These are phyloP conservation scores for Myotis davidii DNA, from an alignment of 2,113 vertebrate species.

Conservation along the genomic window DNA sequence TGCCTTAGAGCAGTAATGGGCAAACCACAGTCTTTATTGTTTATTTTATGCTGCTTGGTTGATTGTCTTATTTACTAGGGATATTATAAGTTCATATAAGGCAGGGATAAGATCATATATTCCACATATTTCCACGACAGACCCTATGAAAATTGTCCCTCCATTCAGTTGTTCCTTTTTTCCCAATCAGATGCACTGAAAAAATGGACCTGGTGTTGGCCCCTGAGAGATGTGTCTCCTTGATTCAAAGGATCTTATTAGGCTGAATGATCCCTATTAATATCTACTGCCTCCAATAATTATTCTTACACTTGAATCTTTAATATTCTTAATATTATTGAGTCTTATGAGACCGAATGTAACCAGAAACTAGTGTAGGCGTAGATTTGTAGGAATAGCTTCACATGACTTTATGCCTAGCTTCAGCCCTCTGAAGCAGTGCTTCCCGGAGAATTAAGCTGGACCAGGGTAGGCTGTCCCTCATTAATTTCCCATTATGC, in stretches of 20 bases:
- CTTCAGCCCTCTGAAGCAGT: not conserved
- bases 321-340: not conserved
- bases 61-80: not conserved
- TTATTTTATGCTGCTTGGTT: not conserved
- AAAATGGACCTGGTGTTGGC: not conserved
- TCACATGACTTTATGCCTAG: not conserved
- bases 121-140: not conserved
- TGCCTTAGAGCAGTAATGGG: not conserved
- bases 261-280: not conserved
- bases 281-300: not conserved
- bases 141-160: not conserved
- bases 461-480: not conserved
- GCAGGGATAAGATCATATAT: not conserved
- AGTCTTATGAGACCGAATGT: not conserved
- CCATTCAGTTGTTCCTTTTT: not conserved
- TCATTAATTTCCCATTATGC: not conserved
- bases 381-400: not conserved
- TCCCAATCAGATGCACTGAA: not conserved
- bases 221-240: not conserved
- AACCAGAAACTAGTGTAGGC: not conserved
- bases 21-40: not conserved
- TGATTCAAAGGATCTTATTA: not conserved
- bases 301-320: not conserved
- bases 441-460: not conserved
- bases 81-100: not conserved